A percentile compares a stretch with the other conserved stretches of the same genome.
Conservation (phyloP, 2,888 invertebrate genomes). For the Tenodera sinensis region DNA sequence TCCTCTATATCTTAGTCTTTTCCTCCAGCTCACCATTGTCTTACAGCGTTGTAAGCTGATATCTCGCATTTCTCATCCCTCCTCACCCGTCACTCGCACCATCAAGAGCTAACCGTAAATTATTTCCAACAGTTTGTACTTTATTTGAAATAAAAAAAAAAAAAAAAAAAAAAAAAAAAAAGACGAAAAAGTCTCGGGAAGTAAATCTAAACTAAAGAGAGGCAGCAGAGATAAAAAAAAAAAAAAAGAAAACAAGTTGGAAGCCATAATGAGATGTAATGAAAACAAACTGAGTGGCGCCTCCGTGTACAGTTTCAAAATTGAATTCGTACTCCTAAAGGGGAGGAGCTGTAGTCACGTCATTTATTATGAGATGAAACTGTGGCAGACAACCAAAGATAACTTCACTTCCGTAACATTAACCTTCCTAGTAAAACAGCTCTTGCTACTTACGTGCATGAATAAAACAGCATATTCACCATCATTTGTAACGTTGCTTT, state of each 20-base stretch:
- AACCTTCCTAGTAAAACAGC: neutral
- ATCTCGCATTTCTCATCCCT: neutral
- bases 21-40: too few species aligned
- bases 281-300: neutral
- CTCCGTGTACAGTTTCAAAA: neutral
- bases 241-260: neutral
- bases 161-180: too few species aligned
- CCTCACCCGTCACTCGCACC: neutral
- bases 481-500: neutral
- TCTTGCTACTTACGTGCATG: neutral
- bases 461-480: neutral
- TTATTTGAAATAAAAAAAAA: neutral
- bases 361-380: neutral
- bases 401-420: neutral
- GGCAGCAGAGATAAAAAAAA: neutral
- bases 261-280: neutral
- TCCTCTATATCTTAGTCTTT: too few species aligned
- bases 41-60: neutral
- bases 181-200: neutral
- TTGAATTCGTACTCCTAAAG: neutral
- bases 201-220: neutral
- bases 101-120: neutral
- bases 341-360: neutral
- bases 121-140: neutral
- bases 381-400: neutral